Evolutionary conservation across 1,140 invertebrate genomes (phyloP).

Genomic region (Vanessa atalanta): DNA sequence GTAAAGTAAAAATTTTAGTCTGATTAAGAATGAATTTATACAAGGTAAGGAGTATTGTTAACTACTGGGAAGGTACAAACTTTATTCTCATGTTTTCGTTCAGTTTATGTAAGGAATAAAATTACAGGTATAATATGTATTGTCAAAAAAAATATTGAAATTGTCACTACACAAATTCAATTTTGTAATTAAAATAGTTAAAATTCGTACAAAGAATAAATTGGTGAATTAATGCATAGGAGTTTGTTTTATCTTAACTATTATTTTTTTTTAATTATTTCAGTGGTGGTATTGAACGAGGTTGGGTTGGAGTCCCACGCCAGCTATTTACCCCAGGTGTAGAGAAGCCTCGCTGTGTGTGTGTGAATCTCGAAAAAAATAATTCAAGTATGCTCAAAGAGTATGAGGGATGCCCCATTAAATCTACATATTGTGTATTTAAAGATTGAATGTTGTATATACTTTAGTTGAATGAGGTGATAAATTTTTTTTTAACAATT

Average conservation of each 20-base stretch:
- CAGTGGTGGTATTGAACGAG: constrained; percentile 91
- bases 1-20: too few species aligned
- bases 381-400: constrained; percentile 81
- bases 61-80: too few species aligned
- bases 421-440: constrained; percentile 54
- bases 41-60: too few species aligned
- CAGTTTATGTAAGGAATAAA: too few species aligned
- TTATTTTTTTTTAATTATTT: constrained; percentile 35
- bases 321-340: constrained; percentile 86
- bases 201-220: too few species aligned
- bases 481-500: background rate
- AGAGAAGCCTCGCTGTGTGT: constrained; percentile 88
- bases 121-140: too few species aligned
- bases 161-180: too few species aligned
- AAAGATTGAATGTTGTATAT: constrained; percentile 1
- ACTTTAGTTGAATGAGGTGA: background rate
- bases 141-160: too few species aligned
- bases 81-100: too few species aligned
- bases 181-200: too few species aligned
- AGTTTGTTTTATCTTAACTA: background rate
- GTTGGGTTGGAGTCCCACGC: constrained; percentile 93
- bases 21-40: too few species aligned
- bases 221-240: too few species aligned
- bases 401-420: constrained; percentile 82
- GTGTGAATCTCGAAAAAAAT: constrained; percentile 83